Base-by-base conservation (phyloP, 1,140 invertebrate genomes). In the Drosophila carrolli region DNA sequence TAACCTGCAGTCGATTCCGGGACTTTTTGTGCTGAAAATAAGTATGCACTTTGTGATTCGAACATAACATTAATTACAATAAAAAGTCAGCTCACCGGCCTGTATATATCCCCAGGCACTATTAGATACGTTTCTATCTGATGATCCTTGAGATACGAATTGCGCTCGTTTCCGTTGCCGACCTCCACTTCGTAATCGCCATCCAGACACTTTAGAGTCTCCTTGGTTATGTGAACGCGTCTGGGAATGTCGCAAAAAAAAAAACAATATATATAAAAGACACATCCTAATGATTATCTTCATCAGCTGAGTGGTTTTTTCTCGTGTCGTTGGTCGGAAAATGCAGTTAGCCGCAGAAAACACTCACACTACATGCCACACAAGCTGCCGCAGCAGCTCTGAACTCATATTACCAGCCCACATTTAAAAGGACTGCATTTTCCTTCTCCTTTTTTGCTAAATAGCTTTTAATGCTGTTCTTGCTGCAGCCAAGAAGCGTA, bases 81-180 rank as follows among this genome's bases (percentile, higher is more conserved):
- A 9, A 23, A 27, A 29, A 13, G n/a, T n/a, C 4, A 35, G 93
- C 93, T 94, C 85, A 95, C 95, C 71, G 94, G 95, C 62, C 95
- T 94, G 90, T 95, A 95, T 37, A 94, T 94, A 67, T 96, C 95
- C 29, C 93, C 94, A 0, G 96, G 96, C 1, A 97, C 95, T 60
- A 99, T 98, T 7, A 99, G 94, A 93, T 95, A 99, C 0, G 98
- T 99, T 89, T 98, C 95, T 77, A 99, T 98, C 92, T 98, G 97
- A 93, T 98, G 96, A 86, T 98, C 97, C 85, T 96, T 96, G 1
- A 99, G 93, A 93, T 98, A 98, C 1, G 95, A 92, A 80, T 98
- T 97, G 40, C 98, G 93, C 44, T 97, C 96, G 0, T 94, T 95
- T 0, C 98, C 98, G 68, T 96, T 93, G 5, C 97, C 98, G 0